Conservation (phyloP, 2,797 vertebrate genomes). For the Anguilla obscura region DNA sequence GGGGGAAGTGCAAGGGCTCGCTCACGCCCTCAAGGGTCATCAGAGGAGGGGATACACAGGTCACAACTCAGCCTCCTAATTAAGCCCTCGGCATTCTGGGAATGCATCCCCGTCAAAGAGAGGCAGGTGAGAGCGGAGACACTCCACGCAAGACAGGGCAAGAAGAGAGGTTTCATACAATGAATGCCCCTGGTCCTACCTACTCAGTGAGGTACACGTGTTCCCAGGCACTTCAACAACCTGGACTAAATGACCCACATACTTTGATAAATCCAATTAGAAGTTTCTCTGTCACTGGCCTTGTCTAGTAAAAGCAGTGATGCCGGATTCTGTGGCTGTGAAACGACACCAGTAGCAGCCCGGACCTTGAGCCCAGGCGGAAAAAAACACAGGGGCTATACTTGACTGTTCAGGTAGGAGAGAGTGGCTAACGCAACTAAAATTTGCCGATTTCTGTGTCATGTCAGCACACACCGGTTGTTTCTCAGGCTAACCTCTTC, state of each 20-base stretch:
- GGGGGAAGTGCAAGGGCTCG: background rate
- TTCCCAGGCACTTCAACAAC: background rate
- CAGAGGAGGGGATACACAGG: background rate
- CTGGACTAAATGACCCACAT: background rate
- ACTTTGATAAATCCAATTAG: background rate
- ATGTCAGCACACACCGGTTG: background rate
- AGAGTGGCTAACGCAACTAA: background rate
- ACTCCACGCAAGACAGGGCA: constrained; percentile 5
- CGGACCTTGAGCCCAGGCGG: background rate
- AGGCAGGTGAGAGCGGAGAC: background rate
- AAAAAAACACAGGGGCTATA: background rate
- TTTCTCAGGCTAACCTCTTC: background rate
- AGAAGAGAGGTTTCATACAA: background rate
- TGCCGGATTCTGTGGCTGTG: background rate
- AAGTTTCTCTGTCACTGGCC: background rate
- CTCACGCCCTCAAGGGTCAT: constrained; percentile 3
- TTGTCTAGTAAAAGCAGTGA: background rate
- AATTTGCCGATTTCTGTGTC: background rate
- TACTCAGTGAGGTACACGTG: background rate
- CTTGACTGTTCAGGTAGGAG: background rate
- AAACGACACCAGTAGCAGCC: background rate
- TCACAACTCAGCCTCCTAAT: constrained; percentile 9
- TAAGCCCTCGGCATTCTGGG: background rate
- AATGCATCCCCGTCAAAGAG: background rate
- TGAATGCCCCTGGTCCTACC: background rate